Conservation (phyloP, 2,113 vertebrate genomes). For the Vicugna pacos region DNA sequence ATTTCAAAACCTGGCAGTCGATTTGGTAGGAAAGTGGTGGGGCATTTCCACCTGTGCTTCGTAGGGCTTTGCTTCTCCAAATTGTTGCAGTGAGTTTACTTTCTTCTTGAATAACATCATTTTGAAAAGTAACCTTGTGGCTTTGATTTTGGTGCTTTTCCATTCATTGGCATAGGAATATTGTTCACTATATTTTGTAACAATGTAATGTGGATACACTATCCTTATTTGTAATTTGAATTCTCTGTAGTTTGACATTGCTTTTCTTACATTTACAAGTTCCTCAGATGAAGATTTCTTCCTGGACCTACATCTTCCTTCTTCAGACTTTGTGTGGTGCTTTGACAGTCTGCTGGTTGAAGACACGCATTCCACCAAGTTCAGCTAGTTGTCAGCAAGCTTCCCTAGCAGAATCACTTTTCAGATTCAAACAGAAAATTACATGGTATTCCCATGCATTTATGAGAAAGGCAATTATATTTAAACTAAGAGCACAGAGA, state of each 20-base stretch:
- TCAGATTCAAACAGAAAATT: background rate
- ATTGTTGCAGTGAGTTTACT: background rate
- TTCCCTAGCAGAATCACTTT: constrained; percentile 39
- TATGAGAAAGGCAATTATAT: background rate
- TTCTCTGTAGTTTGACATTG: background rate
- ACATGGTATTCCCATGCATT: background rate
- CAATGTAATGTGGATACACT: background rate
- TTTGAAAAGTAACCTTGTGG: background rate
- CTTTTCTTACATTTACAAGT: background rate
- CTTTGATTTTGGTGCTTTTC: constrained; percentile 35
- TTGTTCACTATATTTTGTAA: background rate
- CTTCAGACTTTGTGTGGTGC: background rate
- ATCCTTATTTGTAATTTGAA: background rate
- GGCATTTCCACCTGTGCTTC: background rate
- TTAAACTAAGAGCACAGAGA: constrained; percentile 23
- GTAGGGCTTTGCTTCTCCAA: background rate
- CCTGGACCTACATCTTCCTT: background rate
- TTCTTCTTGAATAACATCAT: background rate
- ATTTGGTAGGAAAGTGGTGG: too few species aligned
- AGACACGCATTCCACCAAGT: background rate
- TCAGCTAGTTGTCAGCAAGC: background rate
- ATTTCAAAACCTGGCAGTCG: background rate
- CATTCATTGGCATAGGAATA: background rate
- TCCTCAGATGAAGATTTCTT: background rate
- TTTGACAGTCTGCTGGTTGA: background rate